These are phyloP conservation scores for Tragelaphus imberbis DNA, from an alignment of 2,113 vertebrate genomes.

Conservation along the genomic window DNA sequence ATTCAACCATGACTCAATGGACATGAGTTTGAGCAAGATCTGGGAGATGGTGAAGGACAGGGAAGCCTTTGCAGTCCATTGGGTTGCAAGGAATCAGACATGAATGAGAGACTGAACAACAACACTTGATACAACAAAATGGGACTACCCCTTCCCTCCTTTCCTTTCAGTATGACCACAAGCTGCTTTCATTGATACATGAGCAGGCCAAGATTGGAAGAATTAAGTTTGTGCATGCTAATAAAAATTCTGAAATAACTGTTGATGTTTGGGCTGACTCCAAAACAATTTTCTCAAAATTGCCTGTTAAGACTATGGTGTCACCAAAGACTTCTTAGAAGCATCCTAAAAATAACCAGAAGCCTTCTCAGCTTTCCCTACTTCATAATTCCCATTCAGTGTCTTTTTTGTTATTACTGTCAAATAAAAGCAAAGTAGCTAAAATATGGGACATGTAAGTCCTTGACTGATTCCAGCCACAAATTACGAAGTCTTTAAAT, in stretches of 20 bases:
- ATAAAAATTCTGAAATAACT: slow-evolving; percentile 9
- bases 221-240: background rate
- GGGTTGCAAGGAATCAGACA: background rate
- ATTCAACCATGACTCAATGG: background rate
- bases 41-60: background rate
- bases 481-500: background rate
- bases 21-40: background rate
- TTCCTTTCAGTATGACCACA: background rate
- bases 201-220: background rate
- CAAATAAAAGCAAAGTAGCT: background rate
- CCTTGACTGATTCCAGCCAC: background rate
- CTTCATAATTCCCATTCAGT: background rate
- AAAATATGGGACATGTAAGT: background rate
- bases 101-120: background rate
- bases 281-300: background rate
- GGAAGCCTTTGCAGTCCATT: background rate
- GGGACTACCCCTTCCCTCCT: background rate
- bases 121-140: background rate
- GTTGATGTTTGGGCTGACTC: background rate
- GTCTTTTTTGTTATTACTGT: background rate
- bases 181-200: background rate
- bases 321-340: background rate
- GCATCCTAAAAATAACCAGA: background rate
- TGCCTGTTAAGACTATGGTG: background rate
- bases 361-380: background rate